Conservation (phyloP, 1,140 invertebrate genomes). For the Bilobella aurantiaca region DNA sequence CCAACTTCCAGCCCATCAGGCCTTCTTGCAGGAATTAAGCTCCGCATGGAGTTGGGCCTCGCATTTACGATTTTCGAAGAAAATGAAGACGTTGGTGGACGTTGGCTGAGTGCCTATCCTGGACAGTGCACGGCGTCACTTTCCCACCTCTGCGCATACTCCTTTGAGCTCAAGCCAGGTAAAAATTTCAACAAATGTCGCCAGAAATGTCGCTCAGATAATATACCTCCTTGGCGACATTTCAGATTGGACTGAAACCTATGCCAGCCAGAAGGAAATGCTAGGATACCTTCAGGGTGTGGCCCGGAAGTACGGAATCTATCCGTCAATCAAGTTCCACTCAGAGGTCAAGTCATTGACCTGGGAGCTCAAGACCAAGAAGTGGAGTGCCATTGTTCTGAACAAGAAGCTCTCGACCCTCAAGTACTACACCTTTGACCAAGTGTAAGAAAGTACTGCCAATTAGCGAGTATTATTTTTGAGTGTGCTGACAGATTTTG, state of each 20-base stretch:
- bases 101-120: slow-evolving; percentile 22
- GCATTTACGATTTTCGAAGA: slow-evolving; percentile 1
- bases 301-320: slow-evolving; percentile 18
- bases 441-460: slow-evolving; percentile 12
- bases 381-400: slow-evolving; percentile 7
- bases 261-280: slow-evolving; percentile 12
- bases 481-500: neutral
- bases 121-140: neutral
- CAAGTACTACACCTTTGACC: slow-evolving; percentile 6
- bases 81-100: slow-evolving; percentile 13
- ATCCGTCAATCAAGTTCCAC: slow-evolving; percentile 13
- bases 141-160: slow-evolving; percentile 7
- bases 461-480: neutral
- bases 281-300: slow-evolving; percentile 9
- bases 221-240: no score
- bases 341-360: neutral
- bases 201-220: neutral
- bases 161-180: slow-evolving; percentile 14
- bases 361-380: slow-evolving; percentile 14
- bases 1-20: neutral
- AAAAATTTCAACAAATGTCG: neutral
- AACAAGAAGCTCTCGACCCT: neutral
- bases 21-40: neutral
- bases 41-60: neutral
- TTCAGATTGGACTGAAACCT: slow-evolving; percentile 9